Evolutionary conservation across 1,140 invertebrate genomes (phyloP).

Genomic region (Frieseomelitta varia): DNA sequence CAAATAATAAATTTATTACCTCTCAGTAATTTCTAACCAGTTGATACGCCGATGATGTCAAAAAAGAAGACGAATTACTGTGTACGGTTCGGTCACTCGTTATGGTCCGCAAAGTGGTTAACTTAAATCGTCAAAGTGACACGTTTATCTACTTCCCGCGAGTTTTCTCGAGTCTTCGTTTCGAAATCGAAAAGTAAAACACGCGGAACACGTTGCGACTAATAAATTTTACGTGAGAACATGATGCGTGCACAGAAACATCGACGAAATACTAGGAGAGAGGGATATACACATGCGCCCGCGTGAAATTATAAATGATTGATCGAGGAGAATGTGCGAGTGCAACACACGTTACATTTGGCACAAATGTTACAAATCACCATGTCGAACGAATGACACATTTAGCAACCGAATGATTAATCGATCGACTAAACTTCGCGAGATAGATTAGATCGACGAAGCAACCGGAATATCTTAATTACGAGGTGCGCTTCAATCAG

Average conservation of each 20-base stretch:
- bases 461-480: neutral
- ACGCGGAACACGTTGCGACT: no score
- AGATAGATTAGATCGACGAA: neutral
- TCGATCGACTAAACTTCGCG: neutral
- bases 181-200: neutral
- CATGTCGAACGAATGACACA: neutral
- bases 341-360: neutral
- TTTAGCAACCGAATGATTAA: slow-evolving; percentile 2
- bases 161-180: neutral
- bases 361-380: neutral
- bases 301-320: neutral
- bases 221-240: neutral
- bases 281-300: neutral
- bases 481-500: neutral
- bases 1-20: no score
- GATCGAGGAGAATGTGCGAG: neutral
- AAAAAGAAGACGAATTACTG: no score
- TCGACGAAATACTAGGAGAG: neutral
- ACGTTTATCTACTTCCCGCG: neutral
- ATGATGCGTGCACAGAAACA: neutral
- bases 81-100: no score
- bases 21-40: no score
- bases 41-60: no score
- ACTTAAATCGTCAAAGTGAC: neutral
- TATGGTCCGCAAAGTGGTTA: no score